Percentiles rank a stretch among this genome's conserved stretches.
Conservation (phyloP, 2,888 invertebrate genomes). For the Masnerella sp. region DNA sequence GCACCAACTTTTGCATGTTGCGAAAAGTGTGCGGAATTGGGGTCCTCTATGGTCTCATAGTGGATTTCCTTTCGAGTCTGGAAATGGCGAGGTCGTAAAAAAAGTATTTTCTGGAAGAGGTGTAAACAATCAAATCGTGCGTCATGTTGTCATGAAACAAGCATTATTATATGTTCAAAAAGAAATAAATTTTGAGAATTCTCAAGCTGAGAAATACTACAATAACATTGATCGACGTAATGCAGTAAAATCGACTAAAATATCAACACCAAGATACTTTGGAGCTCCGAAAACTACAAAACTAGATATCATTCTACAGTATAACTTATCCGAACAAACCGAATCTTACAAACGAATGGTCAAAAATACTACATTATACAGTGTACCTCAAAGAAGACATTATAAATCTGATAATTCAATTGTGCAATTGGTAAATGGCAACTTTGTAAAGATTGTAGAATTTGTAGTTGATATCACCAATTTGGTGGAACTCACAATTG, state of each 20-base stretch:
- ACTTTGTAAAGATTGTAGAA: slow-evolving; percentile 8
- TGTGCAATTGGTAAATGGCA: slow-evolving; percentile 18
- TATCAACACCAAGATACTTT: slow-evolving; percentile 11
- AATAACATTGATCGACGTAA: slow-evolving; percentile 15
- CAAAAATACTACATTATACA: slow-evolving; percentile 11
- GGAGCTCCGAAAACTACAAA: slow-evolving; percentile 5
- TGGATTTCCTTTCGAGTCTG: slow-evolving; percentile 47
- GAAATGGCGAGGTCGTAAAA: slow-evolving; percentile 30
- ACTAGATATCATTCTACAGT: slow-evolving; percentile 1
- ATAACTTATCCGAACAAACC: slow-evolving; percentile 16
- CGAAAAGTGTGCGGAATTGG: slow-evolving; percentile 42
- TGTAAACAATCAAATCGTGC: slow-evolving; percentile 33
- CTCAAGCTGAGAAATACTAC: slow-evolving; percentile 11
- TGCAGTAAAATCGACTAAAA: slow-evolving; percentile 5
- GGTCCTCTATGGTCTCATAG: slow-evolving; percentile 50
- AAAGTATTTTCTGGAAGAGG: slow-evolving; percentile 39
- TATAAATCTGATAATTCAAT: slow-evolving; percentile 10
- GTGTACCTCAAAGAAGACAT: neutral
- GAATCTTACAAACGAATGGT: slow-evolving; percentile 30
- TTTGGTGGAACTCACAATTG: slow-evolving; percentile 4
- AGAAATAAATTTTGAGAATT: slow-evolving; percentile 10
- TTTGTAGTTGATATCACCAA: slow-evolving; percentile 14
- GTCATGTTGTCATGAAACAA: slow-evolving; percentile 14
- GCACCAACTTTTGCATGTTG: slow-evolving; percentile 49
- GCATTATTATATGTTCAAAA: slow-evolving; percentile 10